Percentiles rank a stretch among this genome's conserved stretches.
phyloP scores from a whole-genome alignment of 2,113 vertebrate species.

The Channa argus region DNA sequence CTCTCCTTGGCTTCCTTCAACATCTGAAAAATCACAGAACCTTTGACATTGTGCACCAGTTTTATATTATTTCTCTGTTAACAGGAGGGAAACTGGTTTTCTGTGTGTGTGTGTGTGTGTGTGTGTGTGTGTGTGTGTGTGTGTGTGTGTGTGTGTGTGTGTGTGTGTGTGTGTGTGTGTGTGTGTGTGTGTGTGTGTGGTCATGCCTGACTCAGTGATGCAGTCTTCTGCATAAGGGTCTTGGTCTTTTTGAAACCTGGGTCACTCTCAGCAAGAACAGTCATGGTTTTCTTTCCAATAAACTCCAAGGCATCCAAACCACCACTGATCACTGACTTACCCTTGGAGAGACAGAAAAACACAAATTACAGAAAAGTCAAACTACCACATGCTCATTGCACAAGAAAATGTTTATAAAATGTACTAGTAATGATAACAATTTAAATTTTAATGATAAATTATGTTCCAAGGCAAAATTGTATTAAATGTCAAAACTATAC shows the following conservation, averaged over 20 bases:
- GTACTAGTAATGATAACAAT: too few relatives aligned
- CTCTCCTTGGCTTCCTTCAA: slow-evolving; percentile 97
- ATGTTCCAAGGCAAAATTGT: too few relatives aligned
- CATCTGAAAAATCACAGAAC: slow-evolving; percentile 84
- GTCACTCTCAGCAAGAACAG: slow-evolving; percentile 95
- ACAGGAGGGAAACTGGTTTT: neutral
- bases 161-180: neutral
- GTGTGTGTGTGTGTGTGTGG: neutral
- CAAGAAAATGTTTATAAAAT: too few relatives aligned
- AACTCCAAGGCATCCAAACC: slow-evolving; percentile 98
- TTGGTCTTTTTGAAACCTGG: slow-evolving; percentile 98
- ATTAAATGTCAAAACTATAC: too few relatives aligned
- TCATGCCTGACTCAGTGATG: slow-evolving; percentile 93
- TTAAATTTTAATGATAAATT: too few relatives aligned
- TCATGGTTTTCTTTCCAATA: slow-evolving; percentile 99
- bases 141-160: neutral
- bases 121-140: neutral
- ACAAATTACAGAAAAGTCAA: too few relatives aligned
- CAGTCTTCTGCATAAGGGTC: slow-evolving; percentile 94
- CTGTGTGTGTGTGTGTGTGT: neutral
- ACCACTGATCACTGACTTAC: slow-evolving; percentile 93
- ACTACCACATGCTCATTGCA: too few relatives aligned
- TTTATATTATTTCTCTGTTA: slow-evolving; percentile 1
- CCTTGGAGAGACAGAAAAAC: slow-evolving; percentile 76
- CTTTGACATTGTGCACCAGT: too few relatives aligned